Percentiles rank a stretch among this genome's conserved stretches.
phyloP scores from a whole-genome alignment of 30 jellyfish, hydroid and myxozoan genomes.

The Aurelia sp. region DNA sequence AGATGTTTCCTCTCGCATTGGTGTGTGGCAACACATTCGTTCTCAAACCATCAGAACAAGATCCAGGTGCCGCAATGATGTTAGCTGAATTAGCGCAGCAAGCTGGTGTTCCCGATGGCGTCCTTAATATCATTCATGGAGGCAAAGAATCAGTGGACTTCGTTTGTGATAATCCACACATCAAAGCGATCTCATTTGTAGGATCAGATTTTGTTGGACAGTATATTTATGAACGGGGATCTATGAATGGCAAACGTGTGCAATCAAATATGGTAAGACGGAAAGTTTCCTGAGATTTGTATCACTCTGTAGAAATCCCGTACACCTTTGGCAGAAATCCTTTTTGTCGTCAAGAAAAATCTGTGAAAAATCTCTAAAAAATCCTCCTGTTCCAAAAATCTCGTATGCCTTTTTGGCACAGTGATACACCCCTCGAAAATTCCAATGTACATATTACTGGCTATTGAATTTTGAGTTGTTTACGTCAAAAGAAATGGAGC shows the following conservation, averaged over 20 bases:
- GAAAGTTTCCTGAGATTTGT: too few relatives aligned
- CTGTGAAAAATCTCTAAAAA: too few relatives aligned
- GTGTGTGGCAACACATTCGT: slow-evolving; percentile 92
- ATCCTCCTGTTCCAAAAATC: too few relatives aligned
- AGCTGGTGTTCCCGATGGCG: slow-evolving; percentile 98
- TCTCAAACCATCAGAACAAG: slow-evolving; percentile 97
- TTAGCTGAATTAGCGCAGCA: slow-evolving; percentile 86
- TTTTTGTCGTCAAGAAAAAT: too few relatives aligned
- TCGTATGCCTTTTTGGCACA: too few relatives aligned
- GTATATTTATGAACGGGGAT: slow-evolving; percentile 88
- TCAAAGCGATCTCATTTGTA: slow-evolving; percentile 90
- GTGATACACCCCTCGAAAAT: too few relatives aligned
- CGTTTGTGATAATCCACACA: slow-evolving; percentile 83
- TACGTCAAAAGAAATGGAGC: too few relatives aligned
- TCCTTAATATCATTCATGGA: slow-evolving; percentile 96
- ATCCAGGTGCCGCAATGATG: slow-evolving; percentile 98
- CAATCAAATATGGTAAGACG: slow-evolving; percentile 85
- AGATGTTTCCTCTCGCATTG: slow-evolving; percentile 97
- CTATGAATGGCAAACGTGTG: slow-evolving; percentile 89
- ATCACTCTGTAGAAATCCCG: too few relatives aligned
- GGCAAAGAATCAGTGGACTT: slow-evolving; percentile 94
- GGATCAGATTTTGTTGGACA: slow-evolving; percentile 94
- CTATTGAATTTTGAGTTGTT: too few relatives aligned
- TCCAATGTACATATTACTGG: too few relatives aligned
- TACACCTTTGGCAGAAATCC: too few relatives aligned